Base-by-base conservation (phyloP, 1,140 invertebrate species). In the Hylaeus volcanicus region DNA sequence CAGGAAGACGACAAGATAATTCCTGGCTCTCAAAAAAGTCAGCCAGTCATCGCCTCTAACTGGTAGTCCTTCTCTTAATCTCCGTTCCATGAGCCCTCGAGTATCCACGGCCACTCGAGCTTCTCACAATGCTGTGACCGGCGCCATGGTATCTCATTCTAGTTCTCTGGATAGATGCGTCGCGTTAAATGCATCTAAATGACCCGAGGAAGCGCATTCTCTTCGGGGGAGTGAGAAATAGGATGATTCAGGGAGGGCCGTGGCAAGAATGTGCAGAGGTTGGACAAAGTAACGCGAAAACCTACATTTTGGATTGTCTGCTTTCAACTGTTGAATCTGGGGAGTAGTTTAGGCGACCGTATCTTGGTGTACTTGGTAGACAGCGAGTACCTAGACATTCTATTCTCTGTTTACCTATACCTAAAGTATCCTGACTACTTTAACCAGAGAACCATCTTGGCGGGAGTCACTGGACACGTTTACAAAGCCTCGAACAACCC, bases 31-130 rank as follows among this genome's bases (percentile, higher is more conserved):
- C 88, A 88, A 91, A 90, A 92, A 93, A 93, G 89, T 90, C 84
- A 91, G 88, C 87, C 64, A 92, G 93, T 93, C 92, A 93, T 93
- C 90, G 91, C 88, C 90, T 87, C 90, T 93, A 93, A 93, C 93
- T 93, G 91, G 90, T 92, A 90, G 90, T 93, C 92, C 92, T 92
- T 92, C 90, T 92, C 90, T 91, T 93, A 92, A 93, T 92, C 89
- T 90, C 85, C 86, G 68, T 88, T 89, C 86, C 83, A 85, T 83
- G 86, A 88, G 87, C 85, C 84, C 84, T 90, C 79, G 83, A 91
- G 89, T 87, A 86, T 88, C 82, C 83, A 64, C 84, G 76, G 64
- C 86, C 89, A 91, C 90, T 90, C 79, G 84, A 88, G 74, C 81
- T 88, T 88, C 88, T 91, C 87, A 85, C 89, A 86, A 86, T 88